A percentile compares a stretch with the other conserved stretches of the same genome.
Conservation (phyloP, 2,888 invertebrate species). For the Dicyrtomina minuta region DNA sequence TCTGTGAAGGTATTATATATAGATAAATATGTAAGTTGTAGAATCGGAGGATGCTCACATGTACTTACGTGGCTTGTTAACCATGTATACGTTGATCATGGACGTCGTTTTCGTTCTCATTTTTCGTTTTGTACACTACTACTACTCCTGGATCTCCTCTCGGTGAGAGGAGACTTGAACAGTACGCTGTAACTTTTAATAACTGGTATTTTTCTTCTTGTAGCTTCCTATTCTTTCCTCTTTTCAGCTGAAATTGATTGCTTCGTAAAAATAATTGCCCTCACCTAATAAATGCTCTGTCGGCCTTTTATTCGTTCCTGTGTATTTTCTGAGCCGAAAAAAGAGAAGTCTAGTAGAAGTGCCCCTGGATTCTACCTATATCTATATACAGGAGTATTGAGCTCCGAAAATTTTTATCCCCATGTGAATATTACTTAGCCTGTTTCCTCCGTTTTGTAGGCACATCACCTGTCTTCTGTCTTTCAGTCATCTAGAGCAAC, state of each 20-base stretch:
- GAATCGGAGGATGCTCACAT: background rate
- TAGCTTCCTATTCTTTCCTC: constrained; percentile 26
- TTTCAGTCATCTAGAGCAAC: no score
- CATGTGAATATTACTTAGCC: no score
- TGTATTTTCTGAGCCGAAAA: background rate
- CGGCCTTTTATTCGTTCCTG: constrained; percentile 22
- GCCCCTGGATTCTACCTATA: background rate
- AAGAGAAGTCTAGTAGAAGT: no score
- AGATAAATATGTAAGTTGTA: background rate
- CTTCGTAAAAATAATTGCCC: constrained; percentile 43
- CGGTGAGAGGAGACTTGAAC: background rate
- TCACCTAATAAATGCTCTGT: constrained; percentile 40
- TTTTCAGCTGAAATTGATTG: constrained; percentile 39
- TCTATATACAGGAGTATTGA: background rate
- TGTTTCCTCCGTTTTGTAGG: constrained; percentile 18
- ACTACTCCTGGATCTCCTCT: background rate
- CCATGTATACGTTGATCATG: constrained; percentile 3
- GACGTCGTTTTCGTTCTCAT: no score
- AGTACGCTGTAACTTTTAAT: constrained; percentile 32
- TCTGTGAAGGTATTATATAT: no score
- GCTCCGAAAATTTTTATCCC: background rate
- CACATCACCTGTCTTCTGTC: constrained; percentile 33
- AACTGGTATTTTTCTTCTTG: constrained; percentile 32
- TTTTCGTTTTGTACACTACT: background rate
- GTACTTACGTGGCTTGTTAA: no score